Conservation (phyloP, 2,888 invertebrate genomes). For the Nebria salina region DNA sequence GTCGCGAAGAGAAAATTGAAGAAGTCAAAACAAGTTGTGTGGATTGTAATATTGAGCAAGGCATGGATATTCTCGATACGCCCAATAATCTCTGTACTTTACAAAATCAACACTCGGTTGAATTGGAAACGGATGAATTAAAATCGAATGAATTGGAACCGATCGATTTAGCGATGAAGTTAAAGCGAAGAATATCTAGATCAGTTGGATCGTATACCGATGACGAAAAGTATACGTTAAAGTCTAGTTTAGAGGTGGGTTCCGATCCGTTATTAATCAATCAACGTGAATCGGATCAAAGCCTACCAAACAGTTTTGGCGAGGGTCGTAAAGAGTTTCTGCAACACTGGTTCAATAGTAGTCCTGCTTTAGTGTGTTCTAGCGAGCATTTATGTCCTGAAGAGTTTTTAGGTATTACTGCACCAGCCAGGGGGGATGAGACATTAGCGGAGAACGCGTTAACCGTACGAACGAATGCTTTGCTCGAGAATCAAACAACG, state of each 20-base stretch:
- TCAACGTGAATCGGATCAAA: conserved; percentile 42
- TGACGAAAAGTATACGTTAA: conserved; percentile 51
- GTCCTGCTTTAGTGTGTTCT: conserved; percentile 54
- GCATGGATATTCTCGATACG: conserved; percentile 58
- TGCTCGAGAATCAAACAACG: conserved; percentile 56
- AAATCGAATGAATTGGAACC: conserved; percentile 46
- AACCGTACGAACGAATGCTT: conserved; percentile 59
- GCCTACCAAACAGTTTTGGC: conserved; percentile 47
- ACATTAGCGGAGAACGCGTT: conserved; percentile 53
- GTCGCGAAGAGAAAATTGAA: conserved; percentile 18
- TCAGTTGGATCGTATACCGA: conserved; percentile 57
- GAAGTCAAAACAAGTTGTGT: conserved; percentile 26
- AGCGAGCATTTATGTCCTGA: conserved; percentile 56
- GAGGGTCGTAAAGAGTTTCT: conserved; percentile 54
- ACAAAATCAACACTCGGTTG: conserved; percentile 43
- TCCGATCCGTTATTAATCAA: conserved; percentile 55
- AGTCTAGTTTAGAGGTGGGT: conserved; percentile 52
- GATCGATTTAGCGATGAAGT: conserved; percentile 30
- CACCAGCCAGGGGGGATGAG: conserved; percentile 44
- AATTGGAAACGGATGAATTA: conserved; percentile 30
- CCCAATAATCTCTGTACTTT: conserved; percentile 49
- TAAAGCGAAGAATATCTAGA: conserved; percentile 53
- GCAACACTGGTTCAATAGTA: conserved; percentile 56
- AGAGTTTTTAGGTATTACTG: conserved; percentile 52
- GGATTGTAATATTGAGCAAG: conserved; percentile 56